These are phyloP conservation scores for Myiotriccus ornatus DNA, from an alignment of 2,797 vertebrate genomes.

Conservation along the genomic window DNA sequence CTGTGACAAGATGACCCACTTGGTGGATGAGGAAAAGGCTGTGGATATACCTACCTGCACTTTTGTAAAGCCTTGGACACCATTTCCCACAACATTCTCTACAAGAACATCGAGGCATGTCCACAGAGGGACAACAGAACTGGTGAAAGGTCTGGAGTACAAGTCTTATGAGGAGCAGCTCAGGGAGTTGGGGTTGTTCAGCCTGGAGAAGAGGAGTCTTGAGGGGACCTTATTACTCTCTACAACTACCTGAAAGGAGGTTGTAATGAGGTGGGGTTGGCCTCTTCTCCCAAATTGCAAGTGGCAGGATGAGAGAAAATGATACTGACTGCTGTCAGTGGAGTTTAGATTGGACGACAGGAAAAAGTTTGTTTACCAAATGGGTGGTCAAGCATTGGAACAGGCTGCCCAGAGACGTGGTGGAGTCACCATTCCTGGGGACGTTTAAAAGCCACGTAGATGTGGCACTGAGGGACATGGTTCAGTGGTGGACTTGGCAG, in stretches of 20 bases:
- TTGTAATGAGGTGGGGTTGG: background rate
- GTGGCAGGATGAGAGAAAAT: background rate
- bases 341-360: background rate
- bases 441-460: background rate
- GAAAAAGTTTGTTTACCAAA: background rate
- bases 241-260: background rate
- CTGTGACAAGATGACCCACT: background rate
- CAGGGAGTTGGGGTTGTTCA: background rate
- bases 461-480: background rate
- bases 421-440: background rate
- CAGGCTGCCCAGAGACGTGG: background rate
- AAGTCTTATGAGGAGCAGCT: background rate
- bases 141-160: background rate
- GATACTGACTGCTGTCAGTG: background rate
- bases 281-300: background rate
- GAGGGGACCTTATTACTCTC: rapidly evolving
- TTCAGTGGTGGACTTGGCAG: background rate
- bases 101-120: background rate
- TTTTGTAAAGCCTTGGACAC: background rate
- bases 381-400: background rate
- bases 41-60: background rate
- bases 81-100: background rate
- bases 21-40: background rate
- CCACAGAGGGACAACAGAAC: background rate
- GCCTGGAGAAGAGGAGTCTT: background rate